phyloP scores from a whole-genome alignment of 2,888 invertebrate species.

The Sarcophaga carnaria region DNA sequence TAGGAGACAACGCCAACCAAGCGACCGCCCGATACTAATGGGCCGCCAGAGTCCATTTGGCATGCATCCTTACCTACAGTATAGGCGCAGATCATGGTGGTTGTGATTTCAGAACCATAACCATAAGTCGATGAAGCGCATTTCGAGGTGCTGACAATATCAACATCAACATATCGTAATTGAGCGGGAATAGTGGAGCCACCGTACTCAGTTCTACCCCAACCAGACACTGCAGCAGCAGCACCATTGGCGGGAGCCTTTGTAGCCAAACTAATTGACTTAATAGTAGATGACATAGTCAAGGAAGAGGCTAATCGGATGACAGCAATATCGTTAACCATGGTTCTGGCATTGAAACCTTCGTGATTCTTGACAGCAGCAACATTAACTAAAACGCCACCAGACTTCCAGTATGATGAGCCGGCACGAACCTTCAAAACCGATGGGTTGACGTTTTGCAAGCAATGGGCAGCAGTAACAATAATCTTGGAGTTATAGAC shows the following conservation, averaged over 20 bases:
- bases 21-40: constrained; percentile 73
- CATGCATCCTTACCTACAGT: constrained; percentile 77
- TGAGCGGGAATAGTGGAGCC: constrained; percentile 41
- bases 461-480: constrained; percentile 82
- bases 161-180: constrained; percentile 71
- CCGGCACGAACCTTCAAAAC: constrained; percentile 79
- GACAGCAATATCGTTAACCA: constrained; percentile 81
- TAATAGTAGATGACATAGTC: constrained; percentile 70
- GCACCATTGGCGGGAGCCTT: constrained; percentile 74
- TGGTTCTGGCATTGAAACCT: constrained; percentile 76
- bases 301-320: constrained; percentile 77
- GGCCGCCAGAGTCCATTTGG: constrained; percentile 81
- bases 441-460: constrained; percentile 69
- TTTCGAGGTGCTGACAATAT: constrained; percentile 65
- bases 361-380: constrained; percentile 75
- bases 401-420: constrained; percentile 75
- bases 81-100: constrained; percentile 77
- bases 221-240: constrained; percentile 77
- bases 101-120: constrained; percentile 70
- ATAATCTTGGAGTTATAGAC: constrained; percentile 77
- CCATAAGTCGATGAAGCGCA: constrained; percentile 44
- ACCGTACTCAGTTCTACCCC: constrained; percentile 76
- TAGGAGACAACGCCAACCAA: constrained; percentile 80
- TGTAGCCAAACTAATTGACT: constrained; percentile 73
- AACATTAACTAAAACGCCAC: constrained; percentile 79